Base-by-base conservation (phyloP, 2,797 vertebrate species). In the Vultur gryphus region DNA sequence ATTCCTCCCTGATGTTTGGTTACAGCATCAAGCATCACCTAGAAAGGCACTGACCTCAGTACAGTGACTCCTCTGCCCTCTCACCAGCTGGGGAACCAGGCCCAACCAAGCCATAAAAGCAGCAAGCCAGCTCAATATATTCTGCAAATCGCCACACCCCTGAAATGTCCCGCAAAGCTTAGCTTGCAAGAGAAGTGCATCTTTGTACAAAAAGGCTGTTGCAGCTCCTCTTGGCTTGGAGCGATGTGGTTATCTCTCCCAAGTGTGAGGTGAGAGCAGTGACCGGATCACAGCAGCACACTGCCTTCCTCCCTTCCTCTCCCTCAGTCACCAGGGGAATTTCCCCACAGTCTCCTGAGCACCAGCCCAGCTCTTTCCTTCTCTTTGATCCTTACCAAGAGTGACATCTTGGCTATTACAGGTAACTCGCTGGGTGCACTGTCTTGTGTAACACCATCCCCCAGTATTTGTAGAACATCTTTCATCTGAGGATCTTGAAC, bases 361-460 rank as follows among this genome's bases (percentile, higher is more conserved):
- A 64, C 33, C 28, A 80, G n/a, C 28, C 26, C 16, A 73, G 46
- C n/a, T 77, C 39, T 73, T 70, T 89, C 31, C 58, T 77, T 28
- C 20, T 94, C 64, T 55, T 91, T 88, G 41, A 57, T 75, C 82
- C 64, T 64, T 62, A 31, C 58, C 33, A 49, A 54, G n/a, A 58
- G 55, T 46, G 52, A 54, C 17, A 43, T 17, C 33, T 49, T 71
- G 46, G 37, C 48, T 71, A 12, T 55, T 19, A 59, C 48, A 67
- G 13, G 18, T 57, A 67, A 82, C 31, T 79, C 0, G 0, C 29
- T 59, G 49, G 15, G 6, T 67, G n/a, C 9, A 13, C 19, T 73
- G 5, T 41, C 33, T 24, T 49, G 15, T 20, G 1, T 35, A 62
- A 72, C n/a, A 39, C 12, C 25, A 70, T 31, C 37, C 59, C 24